These are phyloP conservation scores for Chymomyza procnemis DNA, from an alignment of 2,888 invertebrate species.

Conservation along the genomic window DNA sequence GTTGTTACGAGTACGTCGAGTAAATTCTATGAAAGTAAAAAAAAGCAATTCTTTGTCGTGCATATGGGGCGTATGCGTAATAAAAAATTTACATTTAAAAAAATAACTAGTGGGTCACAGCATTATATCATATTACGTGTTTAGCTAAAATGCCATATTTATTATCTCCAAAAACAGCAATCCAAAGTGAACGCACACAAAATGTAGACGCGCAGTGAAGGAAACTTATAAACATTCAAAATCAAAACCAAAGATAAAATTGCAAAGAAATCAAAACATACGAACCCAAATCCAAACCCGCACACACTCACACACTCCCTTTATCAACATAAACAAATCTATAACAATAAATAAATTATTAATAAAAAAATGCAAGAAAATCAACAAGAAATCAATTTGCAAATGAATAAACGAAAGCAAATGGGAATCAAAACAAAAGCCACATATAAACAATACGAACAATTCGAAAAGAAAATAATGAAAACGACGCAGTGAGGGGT, in stretches of 20 bases:
- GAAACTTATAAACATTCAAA: slow-evolving; percentile 21
- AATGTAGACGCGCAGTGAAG: neutral
- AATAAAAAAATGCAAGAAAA: slow-evolving; percentile 15
- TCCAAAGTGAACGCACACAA: neutral
- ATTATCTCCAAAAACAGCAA: neutral
- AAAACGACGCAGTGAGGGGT: slow-evolving; percentile 9
- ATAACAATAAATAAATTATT: slow-evolving; percentile 12
- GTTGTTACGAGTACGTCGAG: neutral
- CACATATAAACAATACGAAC: slow-evolving; percentile 25
- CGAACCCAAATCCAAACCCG: slow-evolving; percentile 34
- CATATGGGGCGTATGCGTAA: slow-evolving; percentile 23
- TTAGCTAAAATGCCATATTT: neutral
- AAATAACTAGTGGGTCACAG: slow-evolving; percentile 17
- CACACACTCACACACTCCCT: too few species aligned
- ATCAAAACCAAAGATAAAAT: slow-evolving; percentile 64
- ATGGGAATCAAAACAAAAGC: slow-evolving; percentile 19
- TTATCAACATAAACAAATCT: slow-evolving; percentile 11
- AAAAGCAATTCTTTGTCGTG: slow-evolving; percentile 4
- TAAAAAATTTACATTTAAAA: slow-evolving; percentile 9
- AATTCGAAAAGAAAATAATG: slow-evolving; percentile 4
- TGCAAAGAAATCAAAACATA: slow-evolving; percentile 31
- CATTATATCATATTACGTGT: neutral
- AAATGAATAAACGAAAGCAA: slow-evolving; percentile 52
- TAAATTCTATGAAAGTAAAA: slow-evolving; percentile 16
- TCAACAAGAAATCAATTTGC: slow-evolving; percentile 55